A percentile compares a stretch with the other conserved stretches of the same genome.
These are phyloP conservation scores for Megaleporinus macrocephalus DNA, from an alignment of 2,113 vertebrate species.

Conservation along the genomic window DNA sequence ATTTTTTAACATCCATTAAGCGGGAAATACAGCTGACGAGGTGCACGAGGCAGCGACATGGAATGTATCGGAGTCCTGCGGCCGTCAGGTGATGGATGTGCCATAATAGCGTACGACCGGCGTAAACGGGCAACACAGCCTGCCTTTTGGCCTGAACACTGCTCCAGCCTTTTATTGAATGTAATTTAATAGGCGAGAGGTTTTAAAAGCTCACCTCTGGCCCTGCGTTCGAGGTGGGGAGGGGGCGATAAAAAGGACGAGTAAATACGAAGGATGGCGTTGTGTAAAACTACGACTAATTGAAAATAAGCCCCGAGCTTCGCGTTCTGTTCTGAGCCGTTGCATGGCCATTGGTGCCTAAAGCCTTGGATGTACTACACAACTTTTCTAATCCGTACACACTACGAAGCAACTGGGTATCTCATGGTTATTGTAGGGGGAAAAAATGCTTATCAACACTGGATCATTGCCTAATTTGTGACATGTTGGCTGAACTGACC, in stretches of 20 bases:
- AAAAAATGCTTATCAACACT: no score
- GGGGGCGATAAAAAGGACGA: slow-evolving; percentile 63
- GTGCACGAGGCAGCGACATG: slow-evolving; percentile 68
- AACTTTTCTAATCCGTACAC: no score
- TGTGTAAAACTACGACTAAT: slow-evolving; percentile 32
- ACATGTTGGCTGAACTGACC: no score
- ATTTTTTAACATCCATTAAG: slow-evolving; percentile 78
- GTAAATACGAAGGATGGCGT: slow-evolving; percentile 31
- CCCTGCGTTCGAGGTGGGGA: slow-evolving; percentile 58
- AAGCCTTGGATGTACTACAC: background rate
- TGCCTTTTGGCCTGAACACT: slow-evolving; percentile 48
- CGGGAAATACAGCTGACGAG: slow-evolving; percentile 79
- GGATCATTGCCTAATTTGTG: no score
- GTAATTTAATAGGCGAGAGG: slow-evolving; percentile 64
- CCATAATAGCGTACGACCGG: slow-evolving; percentile 54
- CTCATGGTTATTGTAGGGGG: no score
- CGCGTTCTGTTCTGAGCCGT: slow-evolving; percentile 4
- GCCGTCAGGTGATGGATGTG: slow-evolving; percentile 69
- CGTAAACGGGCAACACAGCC: slow-evolving; percentile 66
- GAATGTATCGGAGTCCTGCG: slow-evolving; percentile 63
- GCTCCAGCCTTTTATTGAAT: slow-evolving; percentile 68
- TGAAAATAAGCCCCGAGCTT: slow-evolving; percentile 40
- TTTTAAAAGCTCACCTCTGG: slow-evolving; percentile 58
- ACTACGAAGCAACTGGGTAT: background rate
- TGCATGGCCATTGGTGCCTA: background rate